phyloP scores from a whole-genome alignment of 2,113 vertebrate species.

The Mastomys coucha region DNA sequence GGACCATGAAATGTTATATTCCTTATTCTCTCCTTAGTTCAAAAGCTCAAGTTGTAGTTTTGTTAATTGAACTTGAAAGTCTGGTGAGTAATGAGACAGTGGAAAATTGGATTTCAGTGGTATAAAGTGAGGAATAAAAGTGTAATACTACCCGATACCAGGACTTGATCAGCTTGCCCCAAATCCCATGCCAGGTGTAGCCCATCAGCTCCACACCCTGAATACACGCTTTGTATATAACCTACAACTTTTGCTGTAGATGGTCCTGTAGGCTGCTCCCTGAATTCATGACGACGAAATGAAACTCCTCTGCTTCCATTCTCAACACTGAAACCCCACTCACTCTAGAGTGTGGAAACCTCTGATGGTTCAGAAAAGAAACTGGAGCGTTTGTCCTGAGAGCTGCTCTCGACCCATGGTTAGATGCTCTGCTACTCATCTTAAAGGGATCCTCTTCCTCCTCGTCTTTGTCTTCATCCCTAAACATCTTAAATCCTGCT shows the following conservation, averaged over 20 bases:
- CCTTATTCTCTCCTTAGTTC: not conserved
- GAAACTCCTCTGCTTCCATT: not conserved
- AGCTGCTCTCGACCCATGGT: not conserved
- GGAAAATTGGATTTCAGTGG: not conserved
- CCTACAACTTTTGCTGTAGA: not conserved
- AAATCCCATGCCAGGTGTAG: not conserved
- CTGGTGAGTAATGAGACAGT: not conserved
- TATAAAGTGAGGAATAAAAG: not conserved
- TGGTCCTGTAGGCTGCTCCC: not conserved
- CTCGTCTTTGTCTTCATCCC: no score
- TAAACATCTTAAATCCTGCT: not conserved
- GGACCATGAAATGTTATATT: conserved; percentile 22
- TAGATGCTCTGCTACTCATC: not conserved
- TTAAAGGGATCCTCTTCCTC: not conserved
- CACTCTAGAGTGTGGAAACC: not conserved
- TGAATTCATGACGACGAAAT: not conserved
- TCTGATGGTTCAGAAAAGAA: not conserved
- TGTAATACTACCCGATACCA: not conserved
- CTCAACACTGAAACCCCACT: not conserved
- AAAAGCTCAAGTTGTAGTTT: not conserved
- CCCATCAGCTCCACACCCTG: not conserved
- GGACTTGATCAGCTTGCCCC: not conserved
- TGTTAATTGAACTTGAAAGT: conserved; percentile 4
- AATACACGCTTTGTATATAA: not conserved
- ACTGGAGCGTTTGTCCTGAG: not conserved